Base-by-base conservation (phyloP, 2,888 invertebrate species). In the Microctonus brassicae region DNA sequence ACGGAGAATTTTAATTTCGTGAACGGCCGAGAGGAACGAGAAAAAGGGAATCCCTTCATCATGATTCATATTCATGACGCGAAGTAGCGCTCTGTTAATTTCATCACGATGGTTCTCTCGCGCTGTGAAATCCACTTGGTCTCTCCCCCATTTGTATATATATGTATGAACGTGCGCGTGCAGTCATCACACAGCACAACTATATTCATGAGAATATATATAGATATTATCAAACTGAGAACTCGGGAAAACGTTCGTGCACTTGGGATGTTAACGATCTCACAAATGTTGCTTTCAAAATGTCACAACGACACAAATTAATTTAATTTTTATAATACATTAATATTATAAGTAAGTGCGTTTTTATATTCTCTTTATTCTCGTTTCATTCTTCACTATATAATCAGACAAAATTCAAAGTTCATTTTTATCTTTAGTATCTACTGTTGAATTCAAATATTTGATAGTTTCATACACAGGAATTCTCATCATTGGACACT, bases 11-110 rank as follows among this genome's bases (percentile, higher is more conserved):
- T 78, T 78, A 78, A 78, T 78, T 76, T 60, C 58, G 72, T 58
- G 73, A 75, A 72, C 71, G 72, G 69, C 36, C 36, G 22, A 9
- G 60, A 39, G 53, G 42, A 24, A 75, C 60, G 73, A 64, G 70
- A 71, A 66, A 64, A 73, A 72, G 75, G 69, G 66, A 69, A 20
- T 68, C 70, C 73, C 72, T 76, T 64, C 68, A 72, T 73, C 66
- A 69, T 73, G 75, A 79, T 80, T 80, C 80, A 81, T 79, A 80
- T 80, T 80, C 80, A 80, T 80, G 77, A 70, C 73, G 76, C 75
- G 73, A n/a, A 76, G 75, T 75, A 73, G 73, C 73, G 73, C 73
- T 69, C 72, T 73, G 79, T 78, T 81, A 81, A 80, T 80, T 80
- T 79, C 76, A 79, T 79, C 79, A 76, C 71, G 70, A 73, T 62